Percentiles rank a stretch among this genome's conserved stretches.
Conservation (phyloP, 2,113 vertebrate genomes). For the Dromaius novaehollandiae region DNA sequence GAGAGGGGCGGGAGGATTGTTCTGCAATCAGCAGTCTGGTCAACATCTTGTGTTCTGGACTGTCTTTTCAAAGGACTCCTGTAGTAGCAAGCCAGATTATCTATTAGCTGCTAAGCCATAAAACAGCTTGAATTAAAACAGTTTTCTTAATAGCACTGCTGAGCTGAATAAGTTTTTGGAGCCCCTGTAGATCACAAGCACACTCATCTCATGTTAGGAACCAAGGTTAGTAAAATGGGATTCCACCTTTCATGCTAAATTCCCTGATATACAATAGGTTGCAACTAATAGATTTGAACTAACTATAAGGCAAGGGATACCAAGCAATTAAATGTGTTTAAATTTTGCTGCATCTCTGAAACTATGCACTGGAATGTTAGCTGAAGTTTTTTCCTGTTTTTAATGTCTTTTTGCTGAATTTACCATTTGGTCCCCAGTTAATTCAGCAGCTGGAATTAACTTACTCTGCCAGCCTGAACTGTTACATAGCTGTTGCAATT, state of each 20-base stretch:
- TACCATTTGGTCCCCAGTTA: neutral
- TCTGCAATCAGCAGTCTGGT: neutral
- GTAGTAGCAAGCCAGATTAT: neutral
- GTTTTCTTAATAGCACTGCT: constrained; percentile 24
- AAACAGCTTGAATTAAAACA: neutral
- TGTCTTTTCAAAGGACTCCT: neutral
- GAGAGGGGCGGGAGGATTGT: neutral
- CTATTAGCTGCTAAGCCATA: constrained; percentile 23
- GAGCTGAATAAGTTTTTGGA: constrained; percentile 9
- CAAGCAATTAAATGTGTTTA: neutral
- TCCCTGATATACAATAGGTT: neutral
- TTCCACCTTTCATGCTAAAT: neutral
- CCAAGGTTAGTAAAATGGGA: neutral
- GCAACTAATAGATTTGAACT: neutral
- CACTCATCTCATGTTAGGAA: neutral
- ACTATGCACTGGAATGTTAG: constrained; percentile 22
- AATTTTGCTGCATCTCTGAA: neutral
- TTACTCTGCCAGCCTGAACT: neutral
- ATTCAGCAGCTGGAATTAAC: constrained; percentile 2
- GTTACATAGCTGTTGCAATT: neutral
- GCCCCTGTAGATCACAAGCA: neutral
- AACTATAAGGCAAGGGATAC: neutral
- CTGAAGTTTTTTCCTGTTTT: neutral
- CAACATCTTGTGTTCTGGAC: neutral
- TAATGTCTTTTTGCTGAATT: neutral